Evolutionary conservation across 2,888 invertebrate species (phyloP), one percentile per base, ranked within the genome.

Genomic region (Eueremaeus valkanovi): DNA sequence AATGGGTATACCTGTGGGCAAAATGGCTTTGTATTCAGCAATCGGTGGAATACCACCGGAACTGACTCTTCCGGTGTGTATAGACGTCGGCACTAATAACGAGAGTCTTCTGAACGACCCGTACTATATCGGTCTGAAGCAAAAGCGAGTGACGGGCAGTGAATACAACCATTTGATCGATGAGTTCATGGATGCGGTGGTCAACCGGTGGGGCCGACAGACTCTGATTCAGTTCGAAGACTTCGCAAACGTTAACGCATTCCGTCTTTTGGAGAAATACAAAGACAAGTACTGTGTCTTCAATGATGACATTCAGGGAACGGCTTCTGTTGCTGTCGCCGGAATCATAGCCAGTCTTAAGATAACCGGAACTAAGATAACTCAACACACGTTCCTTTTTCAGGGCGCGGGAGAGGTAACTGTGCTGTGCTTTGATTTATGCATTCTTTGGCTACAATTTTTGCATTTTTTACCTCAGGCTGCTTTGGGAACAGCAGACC

Each of bases 1-100:
- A 16, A 99, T 99, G 96, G 99, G 98, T 76, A 99, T 99, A 81
- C 98, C 99, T 0, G 90, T 97, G 58, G 99, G 99, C 78, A 99
- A 99, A 85, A 86, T 99, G 79, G 89, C 97, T 3, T 87, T 99
- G 11, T 99, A 99, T 86, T 97, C 98, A 5, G 98, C 97, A 0
- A 86, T 99, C 76, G 98, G 95, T 31, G 97, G 96, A 76, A 93
- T 99, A 81, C 93, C 94, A 83, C 99, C 99, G 0, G 89, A 92
- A 80, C 92, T 96, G 84, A 95, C 95, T 82, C 87, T 99, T 78
- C 99, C 99, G 49, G 90, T 99, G 80, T 91, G 93, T 0, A 86
- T 99, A 55, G 96, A 98, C 82, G 95, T 95, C 72, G 96, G 96
- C 76, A 96, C 95, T 0, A 93, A 96, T 85, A 94, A 89, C 63